Evolutionary conservation across 2,797 vertebrate species (phyloP).

Genomic region (Pseudochirops corinnae): DNA sequence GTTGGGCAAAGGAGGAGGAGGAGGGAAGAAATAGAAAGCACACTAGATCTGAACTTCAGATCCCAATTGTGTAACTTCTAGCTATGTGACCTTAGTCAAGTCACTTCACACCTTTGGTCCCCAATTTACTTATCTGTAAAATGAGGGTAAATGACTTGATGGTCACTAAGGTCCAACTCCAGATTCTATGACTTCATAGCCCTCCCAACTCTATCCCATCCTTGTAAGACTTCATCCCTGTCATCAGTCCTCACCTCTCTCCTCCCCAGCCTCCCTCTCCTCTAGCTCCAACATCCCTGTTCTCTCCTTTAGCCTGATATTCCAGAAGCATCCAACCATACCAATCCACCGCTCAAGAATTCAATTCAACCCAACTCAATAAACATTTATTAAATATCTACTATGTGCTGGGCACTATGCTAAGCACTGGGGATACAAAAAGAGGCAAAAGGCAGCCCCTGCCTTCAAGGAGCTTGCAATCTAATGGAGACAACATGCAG

Average conservation of each 20-base stretch:
- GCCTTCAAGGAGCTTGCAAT: background rate
- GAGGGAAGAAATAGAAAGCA: background rate
- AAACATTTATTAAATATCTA: background rate
- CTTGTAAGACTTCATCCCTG: background rate
- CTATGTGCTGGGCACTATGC: background rate
- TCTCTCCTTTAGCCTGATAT: background rate
- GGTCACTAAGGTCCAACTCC: background rate
- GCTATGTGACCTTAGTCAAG: background rate
- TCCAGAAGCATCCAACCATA: background rate
- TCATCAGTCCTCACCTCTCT: background rate
- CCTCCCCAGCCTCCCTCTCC: background rate
- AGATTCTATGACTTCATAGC: background rate
- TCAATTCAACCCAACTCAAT: background rate
- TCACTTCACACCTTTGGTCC: background rate
- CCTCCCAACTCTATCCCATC: background rate
- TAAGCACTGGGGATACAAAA: background rate
- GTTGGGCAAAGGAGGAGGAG: background rate
- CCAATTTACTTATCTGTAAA: background rate
- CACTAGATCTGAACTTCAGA: background rate
- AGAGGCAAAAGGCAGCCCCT: background rate
- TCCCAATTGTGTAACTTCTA: background rate
- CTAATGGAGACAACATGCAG: background rate
- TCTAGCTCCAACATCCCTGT: background rate
- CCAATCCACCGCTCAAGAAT: background rate
- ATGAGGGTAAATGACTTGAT: background rate